A percentile compares a stretch with the other conserved stretches of the same genome.
Conservation (phyloP, 2,113 vertebrate genomes). For the Pitta sordida region DNA sequence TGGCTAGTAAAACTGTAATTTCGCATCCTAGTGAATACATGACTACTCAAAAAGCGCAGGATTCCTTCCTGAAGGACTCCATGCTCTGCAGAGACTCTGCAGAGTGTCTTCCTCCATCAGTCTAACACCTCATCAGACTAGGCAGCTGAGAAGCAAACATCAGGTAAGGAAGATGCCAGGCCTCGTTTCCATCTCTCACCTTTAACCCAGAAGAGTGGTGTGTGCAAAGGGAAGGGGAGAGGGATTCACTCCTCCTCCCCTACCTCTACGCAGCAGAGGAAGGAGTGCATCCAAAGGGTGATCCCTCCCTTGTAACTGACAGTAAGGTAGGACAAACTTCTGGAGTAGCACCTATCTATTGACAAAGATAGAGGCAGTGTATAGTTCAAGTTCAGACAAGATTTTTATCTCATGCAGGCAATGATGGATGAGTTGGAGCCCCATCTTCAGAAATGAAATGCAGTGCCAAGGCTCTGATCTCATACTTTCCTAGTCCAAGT, state of each 20-base stretch:
- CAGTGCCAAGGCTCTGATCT: neutral
- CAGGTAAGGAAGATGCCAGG: neutral
- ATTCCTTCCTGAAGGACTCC: neutral
- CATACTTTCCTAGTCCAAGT: neutral
- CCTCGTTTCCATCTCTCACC: neutral
- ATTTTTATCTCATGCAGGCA: neutral
- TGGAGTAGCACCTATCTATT: accelerated
- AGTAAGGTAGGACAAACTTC: neutral
- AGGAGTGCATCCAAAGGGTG: neutral
- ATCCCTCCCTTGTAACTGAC: neutral
- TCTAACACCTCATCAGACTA: neutral
- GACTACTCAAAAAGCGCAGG: neutral
- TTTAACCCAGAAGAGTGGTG: neutral
- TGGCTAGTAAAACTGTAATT: neutral
- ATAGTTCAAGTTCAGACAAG: neutral
- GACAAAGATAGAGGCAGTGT: neutral
- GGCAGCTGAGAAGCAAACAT: neutral
- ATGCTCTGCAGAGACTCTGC: neutral
- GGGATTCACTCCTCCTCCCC: neutral
- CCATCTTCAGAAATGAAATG: neutral
- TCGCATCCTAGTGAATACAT: neutral
- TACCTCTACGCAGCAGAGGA: neutral
- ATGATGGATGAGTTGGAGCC: neutral
- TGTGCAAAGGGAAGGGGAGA: neutral
- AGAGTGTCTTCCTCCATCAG: neutral